These are phyloP conservation scores for Drosophila pseudoobscura DNA, from an alignment of 1,140 invertebrate genomes.

Conservation along the genomic window DNA sequence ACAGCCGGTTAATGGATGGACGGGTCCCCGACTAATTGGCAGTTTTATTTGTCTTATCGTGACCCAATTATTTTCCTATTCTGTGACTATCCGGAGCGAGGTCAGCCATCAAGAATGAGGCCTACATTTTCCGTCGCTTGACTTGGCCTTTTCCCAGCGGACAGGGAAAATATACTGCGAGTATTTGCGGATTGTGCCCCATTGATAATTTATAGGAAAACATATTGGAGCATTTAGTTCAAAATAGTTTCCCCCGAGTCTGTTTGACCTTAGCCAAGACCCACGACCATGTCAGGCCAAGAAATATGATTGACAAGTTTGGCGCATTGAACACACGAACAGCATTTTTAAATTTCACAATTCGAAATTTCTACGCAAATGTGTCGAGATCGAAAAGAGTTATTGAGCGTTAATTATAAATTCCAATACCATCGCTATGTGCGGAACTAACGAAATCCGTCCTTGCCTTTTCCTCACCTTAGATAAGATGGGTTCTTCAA, in stretches of 20 bases:
- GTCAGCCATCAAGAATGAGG: slow-evolving; percentile 50
- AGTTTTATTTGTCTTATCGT: slow-evolving; percentile 56
- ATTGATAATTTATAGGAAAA: slow-evolving; percentile 57
- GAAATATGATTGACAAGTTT: slow-evolving; percentile 71
- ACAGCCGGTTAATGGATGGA: slow-evolving; percentile 34
- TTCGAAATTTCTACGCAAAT: slow-evolving; percentile 41
- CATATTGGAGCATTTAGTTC: slow-evolving; percentile 48
- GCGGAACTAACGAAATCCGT: slow-evolving; percentile 47
- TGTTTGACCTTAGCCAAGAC: slow-evolving; percentile 64
- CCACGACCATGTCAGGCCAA: slow-evolving; percentile 37
- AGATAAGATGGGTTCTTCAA: slow-evolving; percentile 47
- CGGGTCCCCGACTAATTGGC: slow-evolving; percentile 39
- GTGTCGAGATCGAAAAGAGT: slow-evolving; percentile 56
- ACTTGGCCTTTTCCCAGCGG: slow-evolving; percentile 56
- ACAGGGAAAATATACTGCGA: slow-evolving; percentile 53
- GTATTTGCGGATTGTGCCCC: slow-evolving; percentile 51
- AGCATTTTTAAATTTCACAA: slow-evolving; percentile 39
- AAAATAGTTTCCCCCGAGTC: slow-evolving; percentile 48
- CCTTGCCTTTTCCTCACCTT: slow-evolving; percentile 38
- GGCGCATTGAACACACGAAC: slow-evolving; percentile 46
- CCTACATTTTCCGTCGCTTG: slow-evolving; percentile 45
- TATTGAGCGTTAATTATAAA: slow-evolving; percentile 77
- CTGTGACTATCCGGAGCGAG: slow-evolving; percentile 30
- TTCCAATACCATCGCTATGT: slow-evolving; percentile 61
- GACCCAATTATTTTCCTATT: slow-evolving; percentile 43